Evolutionary conservation across 1,140 invertebrate genomes (phyloP).

Genomic region (Zophobas atratus): DNA sequence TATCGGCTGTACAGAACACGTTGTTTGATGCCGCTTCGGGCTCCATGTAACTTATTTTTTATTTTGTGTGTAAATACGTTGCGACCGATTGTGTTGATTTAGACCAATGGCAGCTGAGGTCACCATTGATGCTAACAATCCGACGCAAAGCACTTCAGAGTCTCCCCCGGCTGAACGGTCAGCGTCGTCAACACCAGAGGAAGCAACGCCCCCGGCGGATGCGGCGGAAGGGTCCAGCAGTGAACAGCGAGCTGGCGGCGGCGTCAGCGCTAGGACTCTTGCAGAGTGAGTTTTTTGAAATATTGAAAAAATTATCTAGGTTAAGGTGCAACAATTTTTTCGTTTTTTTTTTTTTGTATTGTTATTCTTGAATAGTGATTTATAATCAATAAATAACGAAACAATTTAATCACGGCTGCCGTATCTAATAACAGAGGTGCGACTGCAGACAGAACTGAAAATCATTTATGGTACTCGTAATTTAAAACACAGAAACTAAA

Average conservation of each 20-base stretch:
- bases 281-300: constrained; percentile 19
- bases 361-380: too few species aligned
- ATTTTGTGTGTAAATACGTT: background rate
- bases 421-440: too few species aligned
- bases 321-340: constrained; percentile 15
- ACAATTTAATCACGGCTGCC: too few species aligned
- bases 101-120: constrained; percentile 23
- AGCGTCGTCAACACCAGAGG: constrained; percentile 58
- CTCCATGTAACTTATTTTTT: constrained; percentile 56
- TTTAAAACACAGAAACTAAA: too few species aligned
- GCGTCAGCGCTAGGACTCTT: constrained; percentile 22
- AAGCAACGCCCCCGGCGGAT: constrained; percentile 47
- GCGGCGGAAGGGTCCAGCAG: background rate
- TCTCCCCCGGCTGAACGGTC: constrained; percentile 46
- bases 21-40: constrained; percentile 54
- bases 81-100: constrained; percentile 9
- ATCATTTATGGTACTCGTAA: too few species aligned
- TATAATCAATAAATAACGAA: background rate
- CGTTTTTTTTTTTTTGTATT: too few species aligned
- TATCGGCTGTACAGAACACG: constrained; percentile 61
- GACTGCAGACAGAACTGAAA: too few species aligned
- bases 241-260: constrained; percentile 4
- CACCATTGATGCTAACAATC: constrained; percentile 12
- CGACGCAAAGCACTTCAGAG: constrained; percentile 43
- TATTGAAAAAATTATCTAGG: constrained; percentile 12